Evolutionary conservation across 1,140 invertebrate genomes (phyloP), one percentile per base, ranked within the genome.

Genomic region (Drosophila cardini): DNA sequence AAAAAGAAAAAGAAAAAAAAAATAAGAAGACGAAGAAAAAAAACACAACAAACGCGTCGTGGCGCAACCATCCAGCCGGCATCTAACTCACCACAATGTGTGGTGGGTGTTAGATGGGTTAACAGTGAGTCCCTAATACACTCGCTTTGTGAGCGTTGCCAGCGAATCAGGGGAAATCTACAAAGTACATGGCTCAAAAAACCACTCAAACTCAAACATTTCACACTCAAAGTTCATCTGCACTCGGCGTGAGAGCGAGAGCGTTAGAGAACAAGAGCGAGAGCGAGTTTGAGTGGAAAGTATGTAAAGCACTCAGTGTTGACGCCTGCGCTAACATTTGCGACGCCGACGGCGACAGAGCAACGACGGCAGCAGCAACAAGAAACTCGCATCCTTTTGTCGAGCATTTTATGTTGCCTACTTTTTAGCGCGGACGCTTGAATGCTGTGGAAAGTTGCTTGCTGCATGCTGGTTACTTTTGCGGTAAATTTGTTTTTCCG

Each of bases 91-190:
- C 81, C 81, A 85, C 78, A 81, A 86, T 58, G 80, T 75, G 76
- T 36, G 58, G 48, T 58, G 46, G 65, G 38, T 36, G 42, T 36
- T 40, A 64, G 18, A 16, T 21, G 16, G 56, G 11, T 34, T n/a
- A 34, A 40, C 52, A 65, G 30, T 42, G 65, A 65, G 36, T 26
- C 72, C 48, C 48, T 55, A 16, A 26, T 46, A 32, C 34, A 1
- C 9, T 5, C 15, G 13, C n/a, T 62, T 84, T 86, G 82, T 85
- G 82, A 74, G 34, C 21, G 5, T 4, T 4, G 63, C 52, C 78
- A 78, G 61, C 83, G 83, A 86, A 86, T 86, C 83, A 86, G 83
- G 83, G 83, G 83, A 86, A 86, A 86, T 86, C 71, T 57, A 16
- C 43, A 16, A 69, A 67, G 82, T 85, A 85, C 15, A 85, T 85